These are phyloP conservation scores for Tinea trinotella DNA, from an alignment of 2,888 invertebrate species.

Conservation along the genomic window DNA sequence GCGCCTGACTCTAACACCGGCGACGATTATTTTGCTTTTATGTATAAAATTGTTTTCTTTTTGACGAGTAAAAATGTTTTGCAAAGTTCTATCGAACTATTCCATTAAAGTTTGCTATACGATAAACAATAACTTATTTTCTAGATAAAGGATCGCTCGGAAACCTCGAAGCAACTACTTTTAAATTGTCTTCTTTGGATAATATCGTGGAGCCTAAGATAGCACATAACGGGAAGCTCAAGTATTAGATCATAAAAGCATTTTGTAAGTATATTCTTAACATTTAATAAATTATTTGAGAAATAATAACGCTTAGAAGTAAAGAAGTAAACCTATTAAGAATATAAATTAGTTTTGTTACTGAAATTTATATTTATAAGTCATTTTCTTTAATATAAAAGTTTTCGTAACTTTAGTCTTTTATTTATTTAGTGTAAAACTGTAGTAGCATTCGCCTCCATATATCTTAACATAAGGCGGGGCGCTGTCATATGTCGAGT, in stretches of 20 bases:
- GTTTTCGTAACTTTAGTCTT: no score
- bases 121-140: slow-evolving; percentile 10
- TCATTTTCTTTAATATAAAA: no score
- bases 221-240: background rate
- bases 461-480: no score
- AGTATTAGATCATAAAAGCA: background rate
- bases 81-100: background rate
- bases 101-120: slow-evolving; percentile 1
- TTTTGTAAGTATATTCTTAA: background rate
- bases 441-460: no score
- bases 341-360: no score
- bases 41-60: background rate
- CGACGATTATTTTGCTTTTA: background rate
- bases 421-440: no score
- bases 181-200: background rate
- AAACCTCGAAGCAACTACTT: background rate
- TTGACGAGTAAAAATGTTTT: background rate
- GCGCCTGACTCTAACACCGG: background rate
- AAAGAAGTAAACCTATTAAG: no score
- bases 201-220: background rate
- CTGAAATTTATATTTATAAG: no score
- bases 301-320: no score
- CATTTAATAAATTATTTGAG: background rate
- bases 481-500: no score
- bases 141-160: background rate